These are phyloP conservation scores for Meles meles DNA, from an alignment of 2,113 vertebrate genomes.

Conservation along the genomic window DNA sequence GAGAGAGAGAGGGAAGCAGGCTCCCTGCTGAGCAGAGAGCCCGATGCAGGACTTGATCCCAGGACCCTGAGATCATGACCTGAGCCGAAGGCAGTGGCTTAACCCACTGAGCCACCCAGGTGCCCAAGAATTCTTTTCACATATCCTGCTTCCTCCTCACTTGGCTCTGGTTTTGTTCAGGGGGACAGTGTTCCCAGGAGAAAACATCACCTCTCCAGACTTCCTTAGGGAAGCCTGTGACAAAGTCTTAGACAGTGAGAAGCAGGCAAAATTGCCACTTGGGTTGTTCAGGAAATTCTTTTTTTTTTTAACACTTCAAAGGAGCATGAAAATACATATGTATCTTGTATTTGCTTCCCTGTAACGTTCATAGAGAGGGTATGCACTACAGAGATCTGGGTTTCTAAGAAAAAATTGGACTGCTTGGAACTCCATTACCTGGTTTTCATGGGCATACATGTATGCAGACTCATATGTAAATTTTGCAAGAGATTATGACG, in stretches of 20 bases:
- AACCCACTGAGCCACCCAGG: too few relatives aligned
- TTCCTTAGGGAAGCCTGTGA: background rate
- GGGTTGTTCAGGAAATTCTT: background rate
- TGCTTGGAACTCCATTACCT: constrained; percentile 59
- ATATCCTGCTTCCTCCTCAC: background rate
- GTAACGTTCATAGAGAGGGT: constrained; percentile 44
- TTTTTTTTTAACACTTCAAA: constrained; percentile 54
- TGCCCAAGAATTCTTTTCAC: background rate
- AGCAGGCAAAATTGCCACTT: background rate
- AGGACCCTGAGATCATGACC: too few relatives aligned
- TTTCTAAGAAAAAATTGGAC: constrained; percentile 59
- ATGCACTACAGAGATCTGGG: constrained; percentile 6
- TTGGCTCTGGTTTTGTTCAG: background rate
- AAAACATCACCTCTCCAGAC: background rate
- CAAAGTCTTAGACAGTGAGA: background rate
- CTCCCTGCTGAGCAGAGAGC: too few relatives aligned
- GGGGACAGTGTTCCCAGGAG: background rate
- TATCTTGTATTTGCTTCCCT: constrained; percentile 67
- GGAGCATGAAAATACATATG: constrained; percentile 62
- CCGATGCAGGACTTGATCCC: too few relatives aligned
- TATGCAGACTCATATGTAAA: constrained; percentile 47
- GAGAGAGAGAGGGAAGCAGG: too few relatives aligned
- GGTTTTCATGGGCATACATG: constrained; percentile 64
- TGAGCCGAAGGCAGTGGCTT: too few relatives aligned
- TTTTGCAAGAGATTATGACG: constrained; percentile 50